Evolutionary conservation across 1,140 invertebrate genomes (phyloP).

Genomic region (Adelges cooleyi): DNA sequence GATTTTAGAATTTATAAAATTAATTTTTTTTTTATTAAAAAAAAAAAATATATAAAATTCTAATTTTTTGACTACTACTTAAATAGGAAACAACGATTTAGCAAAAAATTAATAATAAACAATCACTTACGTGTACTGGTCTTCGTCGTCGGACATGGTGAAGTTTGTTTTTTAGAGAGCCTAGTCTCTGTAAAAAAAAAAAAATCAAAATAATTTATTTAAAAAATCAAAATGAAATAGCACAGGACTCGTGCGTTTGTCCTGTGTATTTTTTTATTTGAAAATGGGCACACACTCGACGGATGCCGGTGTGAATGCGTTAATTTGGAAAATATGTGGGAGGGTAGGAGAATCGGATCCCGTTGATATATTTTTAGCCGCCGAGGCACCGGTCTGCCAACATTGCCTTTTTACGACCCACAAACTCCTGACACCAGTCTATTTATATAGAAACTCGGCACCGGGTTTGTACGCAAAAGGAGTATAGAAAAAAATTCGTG

Average conservation of each 20-base stretch:
- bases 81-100: too few relatives aligned
- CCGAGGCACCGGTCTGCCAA: conserved; percentile 5
- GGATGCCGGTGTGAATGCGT: background rate
- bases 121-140: conserved; percentile 30
- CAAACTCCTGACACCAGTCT: conserved; percentile 10
- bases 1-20: too few relatives aligned
- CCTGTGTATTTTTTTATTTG: background rate
- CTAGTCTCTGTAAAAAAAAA: conserved; percentile 9
- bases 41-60: too few relatives aligned
- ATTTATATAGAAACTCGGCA: conserved; percentile 7
- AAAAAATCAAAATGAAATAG: background rate
- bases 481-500: too few relatives aligned
- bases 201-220: background rate
- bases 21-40: too few relatives aligned
- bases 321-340: conserved; percentile 7
- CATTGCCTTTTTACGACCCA: conserved; percentile 27
- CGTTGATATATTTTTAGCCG: conserved; percentile 9
- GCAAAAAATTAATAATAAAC: too few relatives aligned
- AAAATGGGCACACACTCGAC: conserved; percentile 2
- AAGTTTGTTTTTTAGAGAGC: background rate
- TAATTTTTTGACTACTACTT: too few relatives aligned
- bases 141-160: conserved; percentile 30
- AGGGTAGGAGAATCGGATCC: background rate
- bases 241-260: background rate
- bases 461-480: background rate